Base-by-base conservation (phyloP, 2,888 invertebrate species). In the Osmoderma eremita region DNA sequence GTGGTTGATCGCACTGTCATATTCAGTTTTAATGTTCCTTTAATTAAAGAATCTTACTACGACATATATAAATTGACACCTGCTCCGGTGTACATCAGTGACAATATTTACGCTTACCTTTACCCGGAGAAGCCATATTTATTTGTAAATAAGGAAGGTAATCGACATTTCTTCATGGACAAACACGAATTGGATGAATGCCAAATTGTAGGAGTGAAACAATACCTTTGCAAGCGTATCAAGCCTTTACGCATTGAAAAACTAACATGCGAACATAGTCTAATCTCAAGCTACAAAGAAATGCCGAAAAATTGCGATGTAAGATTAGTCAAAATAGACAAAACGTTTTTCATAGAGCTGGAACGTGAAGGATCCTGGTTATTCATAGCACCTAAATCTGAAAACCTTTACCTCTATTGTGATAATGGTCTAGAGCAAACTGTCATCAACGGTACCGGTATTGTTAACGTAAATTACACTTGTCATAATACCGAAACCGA, bases 121-220 rank as follows among this genome's bases (percentile, higher is more conserved):
- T 56, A 56, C 8, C 56, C 56, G 12, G 56, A 56, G 10, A 41
- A 22, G 3, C 39, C 56, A 20, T 56, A 56, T 22, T n/a, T 56
- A 20, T 56, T 56, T 22, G 20, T 41, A n/a, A 41, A 56, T n/a
- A 56, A 41, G 17, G 41, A n/a, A 18, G 13, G 41, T 41, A 8
- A 41, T 12, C 18, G 56, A 3, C 56, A 56, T 22, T 56, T 56
- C 22, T 56, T 56, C 41, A 5, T 56, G 39, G 41, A 56, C 13
- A 56, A 22, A 13, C n/a, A 20, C n/a, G 50, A 51, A 30, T 51
- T 22, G 1, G 50, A 51, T 12, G 24, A 51, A 8, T 51, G 50
- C 15, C 12, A 13, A 15, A 24, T 15, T 13, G 30, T n/a, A 30
- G 24, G 24, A n/a, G 24, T 13, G 6, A 51, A 30, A n/a, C 22